These are phyloP conservation scores for Neocrepidodera transversa DNA, from an alignment of 2,888 invertebrate species.

Conservation along the genomic window DNA sequence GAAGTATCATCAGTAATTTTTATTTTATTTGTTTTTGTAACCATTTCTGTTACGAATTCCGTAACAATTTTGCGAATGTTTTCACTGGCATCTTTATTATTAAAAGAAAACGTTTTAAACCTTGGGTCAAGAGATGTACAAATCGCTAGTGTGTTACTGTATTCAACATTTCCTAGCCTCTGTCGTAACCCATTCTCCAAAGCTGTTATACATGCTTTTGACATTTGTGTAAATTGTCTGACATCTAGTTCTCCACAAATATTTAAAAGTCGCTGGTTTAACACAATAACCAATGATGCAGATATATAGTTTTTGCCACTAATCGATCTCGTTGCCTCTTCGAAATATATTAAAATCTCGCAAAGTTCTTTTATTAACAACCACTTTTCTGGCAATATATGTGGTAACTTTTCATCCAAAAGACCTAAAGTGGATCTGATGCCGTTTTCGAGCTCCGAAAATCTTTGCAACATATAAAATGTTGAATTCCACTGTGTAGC, in stretches of 20 bases:
- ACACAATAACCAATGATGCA: conserved; percentile 36
- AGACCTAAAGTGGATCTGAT: conserved; percentile 40
- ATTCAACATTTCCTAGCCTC: conserved; percentile 30
- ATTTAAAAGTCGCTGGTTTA: conserved; percentile 33
- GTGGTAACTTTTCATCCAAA: conserved; percentile 29
- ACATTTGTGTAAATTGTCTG: not conserved
- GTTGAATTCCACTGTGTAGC: conserved; percentile 38
- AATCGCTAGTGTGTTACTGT: conserved; percentile 30
- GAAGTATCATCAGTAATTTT: too few species aligned
- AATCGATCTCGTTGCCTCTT: conserved; percentile 41
- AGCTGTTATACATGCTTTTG: conserved; percentile 21
- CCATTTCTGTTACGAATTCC: too few species aligned
- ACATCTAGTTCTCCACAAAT: conserved; percentile 29
- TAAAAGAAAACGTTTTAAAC: conserved; percentile 32
- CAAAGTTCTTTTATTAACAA: conserved; percentile 38
- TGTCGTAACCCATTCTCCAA: conserved; percentile 28
- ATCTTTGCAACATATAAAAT: too few species aligned
- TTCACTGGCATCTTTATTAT: not conserved
- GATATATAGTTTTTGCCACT: conserved; percentile 43
- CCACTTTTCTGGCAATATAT: conserved; percentile 32
- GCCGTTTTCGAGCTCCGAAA: conserved; percentile 34
- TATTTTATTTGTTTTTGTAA: not conserved
- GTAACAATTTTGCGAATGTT: too few species aligned
- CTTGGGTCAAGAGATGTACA: conserved; percentile 33
- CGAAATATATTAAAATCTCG: conserved; percentile 42